phyloP scores from a whole-genome alignment of 2,888 invertebrate genomes.

The Drosophila peninsularis region DNA sequence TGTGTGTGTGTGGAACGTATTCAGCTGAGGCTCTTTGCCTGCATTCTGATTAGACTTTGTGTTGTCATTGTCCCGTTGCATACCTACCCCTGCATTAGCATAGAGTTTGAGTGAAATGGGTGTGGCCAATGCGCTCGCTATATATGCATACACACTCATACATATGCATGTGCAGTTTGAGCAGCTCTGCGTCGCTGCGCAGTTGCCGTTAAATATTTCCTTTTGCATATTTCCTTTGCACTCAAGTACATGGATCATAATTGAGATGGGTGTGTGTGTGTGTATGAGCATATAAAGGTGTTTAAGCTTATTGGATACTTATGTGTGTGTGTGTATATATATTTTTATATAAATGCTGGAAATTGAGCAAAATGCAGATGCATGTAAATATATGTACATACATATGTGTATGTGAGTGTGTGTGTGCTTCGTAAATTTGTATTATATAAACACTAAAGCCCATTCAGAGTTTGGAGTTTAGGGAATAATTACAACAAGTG shows the following conservation, averaged over 20 bases:
- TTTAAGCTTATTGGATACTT: slow-evolving; percentile 38
- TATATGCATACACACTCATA: background rate
- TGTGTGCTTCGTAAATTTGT: background rate
- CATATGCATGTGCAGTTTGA: slow-evolving; percentile 37
- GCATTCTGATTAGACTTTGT: slow-evolving; percentile 74
- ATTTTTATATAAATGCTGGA: slow-evolving; percentile 4
- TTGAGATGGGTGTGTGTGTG: slow-evolving; percentile 40
- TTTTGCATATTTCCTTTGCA: slow-evolving; percentile 54
- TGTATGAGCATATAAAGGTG: slow-evolving; percentile 31
- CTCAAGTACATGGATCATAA: slow-evolving; percentile 59
- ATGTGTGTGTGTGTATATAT: background rate
- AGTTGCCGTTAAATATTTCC: slow-evolving; percentile 49
- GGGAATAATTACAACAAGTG: slow-evolving; percentile 76
- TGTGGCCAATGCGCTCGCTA: slow-evolving; percentile 69
- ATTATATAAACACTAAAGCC: slow-evolving; percentile 71
- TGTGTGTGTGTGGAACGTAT: slow-evolving; percentile 71
- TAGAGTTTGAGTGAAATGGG: slow-evolving; percentile 76
- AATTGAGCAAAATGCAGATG: slow-evolving; percentile 29
- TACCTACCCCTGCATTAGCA: slow-evolving; percentile 71
- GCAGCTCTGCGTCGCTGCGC: slow-evolving; percentile 52
- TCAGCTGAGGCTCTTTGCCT: slow-evolving; percentile 52
- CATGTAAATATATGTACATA: slow-evolving; percentile 6
- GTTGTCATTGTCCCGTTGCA: slow-evolving; percentile 46
- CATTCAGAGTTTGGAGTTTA: slow-evolving; percentile 64
- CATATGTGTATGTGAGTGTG: background rate